Evolutionary conservation across 2,113 vertebrate species (phyloP).

Genomic region (Sinocyclocheilus rhinocerous): DNA sequence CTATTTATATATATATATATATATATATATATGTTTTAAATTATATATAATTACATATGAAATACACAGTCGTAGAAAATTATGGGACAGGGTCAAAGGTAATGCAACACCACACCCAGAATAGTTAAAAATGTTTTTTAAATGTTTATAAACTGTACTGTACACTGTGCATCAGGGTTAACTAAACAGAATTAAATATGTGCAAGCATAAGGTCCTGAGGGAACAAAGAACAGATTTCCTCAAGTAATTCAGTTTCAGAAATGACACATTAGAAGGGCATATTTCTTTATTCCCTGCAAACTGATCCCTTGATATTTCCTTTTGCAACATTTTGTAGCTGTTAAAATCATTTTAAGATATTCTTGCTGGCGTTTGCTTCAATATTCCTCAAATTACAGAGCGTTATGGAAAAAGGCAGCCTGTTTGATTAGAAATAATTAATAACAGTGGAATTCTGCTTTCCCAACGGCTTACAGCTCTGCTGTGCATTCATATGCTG

Average conservation of each 20-base stretch:
- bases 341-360: conserved; percentile 41
- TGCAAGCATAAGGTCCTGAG: neutral
- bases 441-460: conserved; percentile 38
- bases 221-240: conserved; percentile 6
- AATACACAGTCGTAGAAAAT: neutral
- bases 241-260: neutral
- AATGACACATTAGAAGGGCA: neutral
- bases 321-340: conserved; percentile 27
- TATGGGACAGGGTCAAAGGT: neutral
- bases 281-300: conserved; percentile 45
- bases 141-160: neutral
- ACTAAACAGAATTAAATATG: neutral
- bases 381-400: conserved; percentile 35
- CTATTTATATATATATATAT: too few relatives aligned
- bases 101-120: neutral
- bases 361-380: conserved; percentile 46
- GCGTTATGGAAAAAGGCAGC: conserved; percentile 18
- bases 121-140: neutral
- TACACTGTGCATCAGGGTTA: neutral
- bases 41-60: too few relatives aligned
- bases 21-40: too few relatives aligned
- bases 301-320: conserved; percentile 46
- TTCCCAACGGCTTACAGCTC: conserved; percentile 21
- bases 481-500: conserved; percentile 16
- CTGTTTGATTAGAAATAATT: conserved; percentile 51